Conservation (phyloP, 2,113 vertebrate genomes). For the Malurus alboscapulatus region DNA sequence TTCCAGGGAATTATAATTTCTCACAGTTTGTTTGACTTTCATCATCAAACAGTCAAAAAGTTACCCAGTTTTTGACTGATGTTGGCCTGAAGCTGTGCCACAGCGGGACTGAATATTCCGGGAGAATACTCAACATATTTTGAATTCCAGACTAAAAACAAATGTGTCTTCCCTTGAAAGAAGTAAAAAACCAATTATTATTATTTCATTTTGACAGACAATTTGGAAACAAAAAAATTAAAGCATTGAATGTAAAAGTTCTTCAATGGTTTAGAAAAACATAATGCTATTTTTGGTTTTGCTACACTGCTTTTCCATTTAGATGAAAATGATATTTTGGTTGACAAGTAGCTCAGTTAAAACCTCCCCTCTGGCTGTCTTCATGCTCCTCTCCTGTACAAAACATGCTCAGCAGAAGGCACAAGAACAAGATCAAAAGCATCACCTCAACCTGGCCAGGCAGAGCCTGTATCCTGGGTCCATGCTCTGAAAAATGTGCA, state of each 20-base stretch:
- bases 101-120: not conserved
- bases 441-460: not conserved
- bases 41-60: not conserved
- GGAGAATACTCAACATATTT: not conserved
- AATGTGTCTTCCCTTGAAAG: not conserved
- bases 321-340: not conserved
- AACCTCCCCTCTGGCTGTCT: not conserved
- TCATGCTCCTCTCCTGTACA: rapidly evolving
- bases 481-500: not conserved
- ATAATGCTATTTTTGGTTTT: not conserved
- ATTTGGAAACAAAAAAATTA: not conserved
- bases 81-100: not conserved
- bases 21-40: not conserved
- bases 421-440: not conserved
- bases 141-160: not conserved
- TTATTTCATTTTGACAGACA: not conserved
- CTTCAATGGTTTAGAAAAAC: not conserved
- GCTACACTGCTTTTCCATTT: not conserved
- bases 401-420: not conserved
- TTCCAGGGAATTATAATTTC: not conserved
- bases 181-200: not conserved
- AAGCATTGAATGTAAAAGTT: not conserved
- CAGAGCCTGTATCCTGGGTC: not conserved
- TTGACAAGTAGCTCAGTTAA: not conserved
- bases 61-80: not conserved